Evolutionary conservation across 2,888 invertebrate genomes (phyloP).

Genomic region (Euplexia lucipara): DNA sequence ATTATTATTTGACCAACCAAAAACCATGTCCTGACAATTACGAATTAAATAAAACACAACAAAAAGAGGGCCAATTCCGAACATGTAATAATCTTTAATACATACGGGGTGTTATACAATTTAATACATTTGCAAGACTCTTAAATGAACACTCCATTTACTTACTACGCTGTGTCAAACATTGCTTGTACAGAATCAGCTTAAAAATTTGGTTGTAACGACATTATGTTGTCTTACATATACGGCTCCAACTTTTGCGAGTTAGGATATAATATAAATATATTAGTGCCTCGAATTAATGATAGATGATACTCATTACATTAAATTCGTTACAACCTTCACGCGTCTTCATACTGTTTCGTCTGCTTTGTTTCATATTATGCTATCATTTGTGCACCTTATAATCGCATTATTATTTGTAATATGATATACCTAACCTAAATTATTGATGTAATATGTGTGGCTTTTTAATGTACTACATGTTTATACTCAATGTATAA

Average conservation of each 20-base stretch:
- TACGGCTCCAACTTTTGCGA: not conserved
- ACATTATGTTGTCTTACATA: not conserved
- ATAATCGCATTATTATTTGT: not conserved
- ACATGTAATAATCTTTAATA: no score
- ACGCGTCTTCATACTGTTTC: slow-evolving; percentile 12
- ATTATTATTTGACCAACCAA: no score
- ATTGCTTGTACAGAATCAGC: slow-evolving; percentile 54
- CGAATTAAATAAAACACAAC: no score
- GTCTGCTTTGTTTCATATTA: slow-evolving; percentile 33
- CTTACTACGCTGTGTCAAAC: slow-evolving; percentile 48
- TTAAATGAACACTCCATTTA: slow-evolving; percentile 41
- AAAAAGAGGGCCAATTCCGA: no score
- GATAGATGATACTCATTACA: no score
- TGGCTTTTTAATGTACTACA: slow-evolving; percentile 1
- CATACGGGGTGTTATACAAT: no score
- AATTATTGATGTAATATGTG: not conserved
- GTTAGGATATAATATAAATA: no score
- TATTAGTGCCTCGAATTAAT: no score
- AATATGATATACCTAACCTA: not conserved
- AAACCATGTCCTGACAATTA: no score
- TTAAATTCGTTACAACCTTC: slow-evolving; percentile 42
- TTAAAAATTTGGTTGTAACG: slow-evolving; percentile 52
- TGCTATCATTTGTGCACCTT: slow-evolving; percentile 2
- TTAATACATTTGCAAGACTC: not conserved
- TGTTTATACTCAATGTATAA: slow-evolving; percentile 2